Base-by-base conservation (phyloP, 2,113 vertebrate genomes). In the Ceratotherium simum region DNA sequence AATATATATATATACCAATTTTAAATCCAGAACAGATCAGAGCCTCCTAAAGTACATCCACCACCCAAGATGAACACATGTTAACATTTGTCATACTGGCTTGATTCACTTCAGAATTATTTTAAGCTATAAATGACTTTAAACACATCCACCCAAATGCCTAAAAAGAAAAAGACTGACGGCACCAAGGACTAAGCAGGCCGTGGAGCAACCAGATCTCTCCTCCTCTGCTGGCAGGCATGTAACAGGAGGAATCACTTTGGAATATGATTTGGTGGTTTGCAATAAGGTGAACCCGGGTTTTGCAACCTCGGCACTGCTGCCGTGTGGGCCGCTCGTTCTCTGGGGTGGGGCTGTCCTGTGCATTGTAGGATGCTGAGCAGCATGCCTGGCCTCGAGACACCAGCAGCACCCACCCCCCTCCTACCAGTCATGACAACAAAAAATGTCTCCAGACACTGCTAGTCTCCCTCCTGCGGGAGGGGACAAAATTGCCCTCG, bases 11-110 rank as follows among this genome's bases (percentile, higher is more conserved):
- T 16, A 16, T 14, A 23, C 13, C 69, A 62, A 54, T 36, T 62
- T 81, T n/a, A 90, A 85, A 56, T n/a, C 42, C 33, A 69, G 78
- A 84, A 95, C 75, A 88, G 76, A 94, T 91, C 56, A 91, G 81
- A 95, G 18, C 25, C 42, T 90, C 51, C 58, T 70, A 39, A 86
- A 85, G 39, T 73, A 62, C 36, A 80, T 62, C 48, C 8, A 48
- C 84, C 36, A 79, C n/a, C 65, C 48, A 48, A 64, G 72, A 89
- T 94, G 46, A 93, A 69, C 48, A 95, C 67, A 92, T 75, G 39
- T 21, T 91, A 81, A 70, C 51, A 21, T 90, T 31, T 89, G 67
- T 94, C 78, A 48, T 89, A 16, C 11, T 69, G 58, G 42, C 33
- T 76, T 73, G 29, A 85, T 48, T 70, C 56, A 33, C 5, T 51